Evolutionary conservation across 2,113 vertebrate genomes (phyloP), one percentile per base, ranked within the genome.

Genomic region (Calidris pugnax): DNA sequence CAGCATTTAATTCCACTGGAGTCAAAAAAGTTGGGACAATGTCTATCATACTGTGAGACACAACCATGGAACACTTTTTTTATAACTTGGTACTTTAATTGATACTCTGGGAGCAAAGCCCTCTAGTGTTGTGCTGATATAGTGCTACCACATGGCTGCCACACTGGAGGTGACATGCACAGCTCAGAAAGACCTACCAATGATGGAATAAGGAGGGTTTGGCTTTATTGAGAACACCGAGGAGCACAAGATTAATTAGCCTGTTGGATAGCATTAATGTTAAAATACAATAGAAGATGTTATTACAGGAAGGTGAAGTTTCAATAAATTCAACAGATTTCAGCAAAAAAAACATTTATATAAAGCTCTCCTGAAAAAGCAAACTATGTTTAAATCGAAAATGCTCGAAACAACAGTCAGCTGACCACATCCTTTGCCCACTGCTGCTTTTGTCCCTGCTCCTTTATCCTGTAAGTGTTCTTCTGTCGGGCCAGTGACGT

Each of bases 161-260:
- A 18, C 11, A 14, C 7, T 4, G 7, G 26, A 59, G 7, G 21
- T 1, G 6, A 53, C 24, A 64, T 3, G 4, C 22, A 75, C 43
- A 72, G 48, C 30, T 55, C 69, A 63, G 64, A 48, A 56, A 78
- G 23, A 53, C 35, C 43, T 15, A 67, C 15, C 12, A 53, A 15
- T 2, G 26, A 0, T 1, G 23, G 33, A 71, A 14, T 12, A 51
- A 20, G 5, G 7, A 69, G 12, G 5, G 51, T 24, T 41, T n/a
- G 24, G n/a, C 35, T 62, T 88, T 53, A 56, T 18, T 63, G 22
- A 75, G 18, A 59, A 43, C 16, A 55, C 4, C 3, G 7, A 56
- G 20, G 0, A 2, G 48, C 28, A 73, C 6, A 73, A 35, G 6
- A 77, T 28, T 45, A 88, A 62, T 37, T 47, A 88, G 68, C 7